Base-by-base conservation (phyloP, 2,888 invertebrate genomes). In the Leucoma salicis region DNA sequence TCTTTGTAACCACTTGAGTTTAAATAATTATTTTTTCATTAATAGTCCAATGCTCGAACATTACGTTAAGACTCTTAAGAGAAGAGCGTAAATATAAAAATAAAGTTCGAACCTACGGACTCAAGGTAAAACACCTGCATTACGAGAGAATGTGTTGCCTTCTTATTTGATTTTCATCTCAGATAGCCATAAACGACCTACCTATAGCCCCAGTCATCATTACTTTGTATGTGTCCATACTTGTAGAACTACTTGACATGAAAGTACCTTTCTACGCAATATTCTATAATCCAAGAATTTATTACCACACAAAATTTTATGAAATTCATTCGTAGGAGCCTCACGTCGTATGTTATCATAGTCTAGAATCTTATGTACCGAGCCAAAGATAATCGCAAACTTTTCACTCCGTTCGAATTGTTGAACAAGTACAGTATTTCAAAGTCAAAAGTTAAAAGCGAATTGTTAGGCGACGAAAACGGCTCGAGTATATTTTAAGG, bases 331-430 rank as follows among this genome's bases (percentile, higher is more conserved):
- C 49, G 6, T 58, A 50, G 35, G 48, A 42, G 42, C 29, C 14
- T 33, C 16, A 32, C 34, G 14, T 43, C 40, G 27, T 46, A 47
- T 39, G 46, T 39, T 58, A 49, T 57, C 54, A 42, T 42, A 32
- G 34, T 38, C 35, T 25, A 46, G 50, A 58, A 60, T 58, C 49
- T 63, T 47, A 46, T 45, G 38, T 38, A 39, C 31, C 33, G 31
- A 41, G 29, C 35, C 34, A 44, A 41, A 44, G 52, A 51, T 57
- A 59, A 63, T 68, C 57, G 42, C 14, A 8, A 71, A 71, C 67
- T 71, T 71, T 59, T 51, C 64, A 65, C 62, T 70, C 41, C 48
- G 47, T 56, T 35, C 47, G 46, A 51, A 68, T 71, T 70, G 71
- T 71, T 71, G 36, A 43, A 46, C 46, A 59, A 63, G 55, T 68